These are phyloP conservation scores for Agonopterix heracliana DNA, from an alignment of 2,888 invertebrate species.

Conservation along the genomic window DNA sequence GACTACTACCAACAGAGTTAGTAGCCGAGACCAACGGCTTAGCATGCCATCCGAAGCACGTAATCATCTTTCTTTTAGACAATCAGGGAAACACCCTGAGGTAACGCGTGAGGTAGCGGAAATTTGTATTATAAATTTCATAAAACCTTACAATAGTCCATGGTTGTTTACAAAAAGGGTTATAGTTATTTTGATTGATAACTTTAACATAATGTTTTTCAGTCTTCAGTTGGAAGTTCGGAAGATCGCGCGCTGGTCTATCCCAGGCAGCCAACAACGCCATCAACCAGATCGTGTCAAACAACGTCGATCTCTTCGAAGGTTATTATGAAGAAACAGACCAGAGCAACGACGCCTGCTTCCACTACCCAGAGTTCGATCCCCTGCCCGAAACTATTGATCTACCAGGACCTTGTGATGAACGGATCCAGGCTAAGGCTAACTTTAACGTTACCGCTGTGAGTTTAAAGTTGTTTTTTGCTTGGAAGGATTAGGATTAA, in stretches of 20 bases:
- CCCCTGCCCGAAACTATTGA: constrained; percentile 30
- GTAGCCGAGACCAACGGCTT: too few relatives aligned
- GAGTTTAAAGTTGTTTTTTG: constrained; percentile 22
- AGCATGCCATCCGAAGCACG: too few relatives aligned
- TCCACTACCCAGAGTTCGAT: constrained; percentile 52
- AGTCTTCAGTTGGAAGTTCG: constrained; percentile 64
- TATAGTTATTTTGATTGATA: too few relatives aligned
- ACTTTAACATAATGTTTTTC: constrained; percentile 9
- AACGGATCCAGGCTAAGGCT: constrained; percentile 33
- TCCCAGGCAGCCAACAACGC: constrained; percentile 26
- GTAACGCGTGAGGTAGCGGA: too few relatives aligned
- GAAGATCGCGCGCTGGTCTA: constrained; percentile 34
- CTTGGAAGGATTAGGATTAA: background rate
- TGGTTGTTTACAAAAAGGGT: too few relatives aligned
- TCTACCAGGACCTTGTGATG: constrained; percentile 44
- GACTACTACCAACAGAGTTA: too few relatives aligned
- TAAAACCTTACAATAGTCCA: too few relatives aligned
- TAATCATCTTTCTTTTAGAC: too few relatives aligned
- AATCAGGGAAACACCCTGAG: too few relatives aligned
- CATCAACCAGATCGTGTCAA: constrained; percentile 31
- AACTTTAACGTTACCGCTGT: constrained; percentile 39
- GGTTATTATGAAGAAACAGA: constrained; percentile 41
- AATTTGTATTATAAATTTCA: too few relatives aligned
- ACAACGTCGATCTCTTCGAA: constrained; percentile 39
- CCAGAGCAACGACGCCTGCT: constrained; percentile 45